A percentile compares a stretch with the other conserved stretches of the same genome.
Conservation (phyloP, 2,888 invertebrate species). For the Noctua janthina region DNA sequence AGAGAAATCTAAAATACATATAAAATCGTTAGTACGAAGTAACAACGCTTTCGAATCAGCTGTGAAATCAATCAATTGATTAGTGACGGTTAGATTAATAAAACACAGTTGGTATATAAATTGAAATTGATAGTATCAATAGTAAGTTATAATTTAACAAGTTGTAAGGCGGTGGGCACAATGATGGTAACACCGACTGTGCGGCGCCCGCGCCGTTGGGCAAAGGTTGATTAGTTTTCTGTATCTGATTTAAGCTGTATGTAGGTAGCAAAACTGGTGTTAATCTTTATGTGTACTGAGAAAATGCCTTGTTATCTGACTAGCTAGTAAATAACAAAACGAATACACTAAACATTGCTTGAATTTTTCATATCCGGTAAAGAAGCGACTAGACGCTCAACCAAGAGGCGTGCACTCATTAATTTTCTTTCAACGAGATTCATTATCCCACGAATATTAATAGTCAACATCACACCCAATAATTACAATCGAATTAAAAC, state of each 20-base stretch:
- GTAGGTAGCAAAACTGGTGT: conserved; percentile 29
- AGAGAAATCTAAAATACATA: conserved; percentile 70
- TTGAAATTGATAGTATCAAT: conserved; percentile 72
- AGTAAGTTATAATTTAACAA: conserved; percentile 64
- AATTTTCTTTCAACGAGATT: conserved; percentile 16
- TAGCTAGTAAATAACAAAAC: not conserved
- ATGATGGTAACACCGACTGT: conserved; percentile 17
- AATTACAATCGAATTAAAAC: conserved; percentile 34
- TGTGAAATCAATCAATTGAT: conserved; percentile 77
- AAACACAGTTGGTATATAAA: conserved; percentile 71
- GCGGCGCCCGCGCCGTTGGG: conserved; percentile 52
- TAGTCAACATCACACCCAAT: conserved; percentile 38
- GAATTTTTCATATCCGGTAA: not conserved
- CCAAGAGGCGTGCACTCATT: conserved; percentile 13
- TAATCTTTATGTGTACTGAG: conserved; percentile 28
- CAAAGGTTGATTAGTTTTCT: conserved; percentile 53
- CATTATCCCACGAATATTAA: conserved; percentile 12
- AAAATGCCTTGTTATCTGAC: not conserved
- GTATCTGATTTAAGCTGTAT: conserved; percentile 55
- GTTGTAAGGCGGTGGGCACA: conserved; percentile 60
- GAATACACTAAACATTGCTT: not conserved
- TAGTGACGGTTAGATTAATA: conserved; percentile 70
- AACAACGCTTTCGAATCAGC: conserved; percentile 74
- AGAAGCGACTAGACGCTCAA: not conserved
- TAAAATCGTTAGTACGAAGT: conserved; percentile 63